Base-by-base conservation (phyloP, 2,888 invertebrate species). In the Craniophora ligustri region DNA sequence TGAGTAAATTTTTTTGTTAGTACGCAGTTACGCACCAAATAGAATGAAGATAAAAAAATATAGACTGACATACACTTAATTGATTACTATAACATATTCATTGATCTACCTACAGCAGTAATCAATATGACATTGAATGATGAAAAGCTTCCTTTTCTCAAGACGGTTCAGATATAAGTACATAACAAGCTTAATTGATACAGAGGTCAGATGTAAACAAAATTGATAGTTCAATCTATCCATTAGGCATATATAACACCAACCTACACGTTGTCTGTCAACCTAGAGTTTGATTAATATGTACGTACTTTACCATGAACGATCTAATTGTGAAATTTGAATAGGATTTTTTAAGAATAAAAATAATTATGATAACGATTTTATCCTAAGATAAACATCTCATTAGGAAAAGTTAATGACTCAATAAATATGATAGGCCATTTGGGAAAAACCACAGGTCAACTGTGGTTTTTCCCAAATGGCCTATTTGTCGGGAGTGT, bases 141-240 rank as follows among this genome's bases (percentile, higher is more conserved):
- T 64, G 58, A 51, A 67, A 67, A 63, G 55, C 58, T 62, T 58
- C 55, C 48, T 61, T 56, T 62, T 66, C 61, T 53, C 41, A 44
- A 70, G 63, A 47, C 38, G 60, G 49, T 42, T 58, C 56, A 67
- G 56, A 70, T 47, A 55, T 54, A n/a, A n/a, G n/a, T n/a, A 41
- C 31, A 62, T 71, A 62, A 71, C 68, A 56, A 66, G 72, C 64
- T 72, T 72, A 65, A 72, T 70, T 72, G 62, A 67, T 67, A 55
- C 48, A 70, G 56, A 72, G 70, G 69, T 70, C 70, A 65, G 31
- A 59, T 58, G 49, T 56, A 64, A 60, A 65, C 54, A 63, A 55
- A 67, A 69, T 56, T 67, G 73, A 70, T 67, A 67, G 69, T 70
- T 72, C 63, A 65, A 72, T 70, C 67, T 63, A 70, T 63, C 67